Percentiles rank a stretch among this genome's conserved stretches.
Conservation (phyloP, 2,888 invertebrate genomes). For the Carpatolechia fugitivella region DNA sequence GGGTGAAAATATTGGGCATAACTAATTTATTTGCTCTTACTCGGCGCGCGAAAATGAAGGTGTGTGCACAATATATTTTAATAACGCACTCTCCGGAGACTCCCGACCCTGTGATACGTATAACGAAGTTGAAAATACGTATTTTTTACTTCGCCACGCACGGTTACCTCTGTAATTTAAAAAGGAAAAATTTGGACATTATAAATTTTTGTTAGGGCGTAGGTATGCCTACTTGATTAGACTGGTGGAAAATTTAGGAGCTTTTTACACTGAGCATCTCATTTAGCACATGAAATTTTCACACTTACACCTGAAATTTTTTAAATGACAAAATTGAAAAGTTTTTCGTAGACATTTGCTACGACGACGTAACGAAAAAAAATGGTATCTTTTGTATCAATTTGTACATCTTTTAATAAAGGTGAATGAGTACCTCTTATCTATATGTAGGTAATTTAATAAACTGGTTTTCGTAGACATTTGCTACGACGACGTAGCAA, state of each 20-base stretch:
- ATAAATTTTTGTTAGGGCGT: constrained; percentile 39
- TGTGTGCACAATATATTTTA: constrained; percentile 73
- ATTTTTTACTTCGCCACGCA: constrained; percentile 62
- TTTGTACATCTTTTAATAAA: too few species aligned
- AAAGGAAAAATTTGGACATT: constrained; percentile 39
- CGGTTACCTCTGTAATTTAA: constrained; percentile 50
- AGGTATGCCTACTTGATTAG: constrained; percentile 25
- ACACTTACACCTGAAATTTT: not conserved
- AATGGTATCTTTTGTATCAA: too few species aligned
- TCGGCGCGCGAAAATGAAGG: constrained; percentile 56
- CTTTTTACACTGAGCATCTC: not conserved
- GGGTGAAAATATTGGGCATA: constrained; percentile 72
- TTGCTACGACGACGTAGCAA: too few species aligned
- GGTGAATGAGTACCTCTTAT: too few species aligned
- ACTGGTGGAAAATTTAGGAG: constrained; percentile 8
- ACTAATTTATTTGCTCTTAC: constrained; percentile 69
- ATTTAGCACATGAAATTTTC: too few species aligned
- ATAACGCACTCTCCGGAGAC: constrained; percentile 70
- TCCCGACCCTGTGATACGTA: constrained; percentile 54
- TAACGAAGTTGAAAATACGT: constrained; percentile 66
- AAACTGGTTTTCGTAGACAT: too few species aligned
- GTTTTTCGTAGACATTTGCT: not conserved
- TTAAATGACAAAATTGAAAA: not conserved
- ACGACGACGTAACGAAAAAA: too few species aligned
- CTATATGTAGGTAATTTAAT: too few species aligned